These are phyloP conservation scores for Wiebesia pumilae DNA, from an alignment of 1,140 invertebrate species.

Conservation along the genomic window DNA sequence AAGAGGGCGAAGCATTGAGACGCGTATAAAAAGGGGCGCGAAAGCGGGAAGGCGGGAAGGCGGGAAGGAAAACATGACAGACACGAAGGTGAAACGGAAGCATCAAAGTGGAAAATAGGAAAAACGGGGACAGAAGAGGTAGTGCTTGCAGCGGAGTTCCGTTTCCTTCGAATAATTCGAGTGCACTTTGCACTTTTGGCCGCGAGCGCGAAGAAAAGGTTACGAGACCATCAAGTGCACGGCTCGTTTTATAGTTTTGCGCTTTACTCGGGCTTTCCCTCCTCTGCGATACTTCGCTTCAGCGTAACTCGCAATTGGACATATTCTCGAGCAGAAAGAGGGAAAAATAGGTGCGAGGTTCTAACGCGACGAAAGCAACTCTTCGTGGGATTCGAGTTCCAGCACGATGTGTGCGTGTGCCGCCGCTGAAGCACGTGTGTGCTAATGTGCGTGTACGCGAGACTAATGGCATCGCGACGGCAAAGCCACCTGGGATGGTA, in stretches of 20 bases:
- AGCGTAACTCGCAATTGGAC: constrained; percentile 1
- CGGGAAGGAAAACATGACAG: neutral
- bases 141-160: neutral
- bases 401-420: too few species aligned
- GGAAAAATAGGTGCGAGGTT: neutral
- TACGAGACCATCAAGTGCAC: neutral
- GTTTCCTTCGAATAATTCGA: constrained; percentile 50
- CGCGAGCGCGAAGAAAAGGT: neutral
- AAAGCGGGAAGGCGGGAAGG: neutral
- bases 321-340: neutral
- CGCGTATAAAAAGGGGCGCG: neutral
- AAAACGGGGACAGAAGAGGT: neutral
- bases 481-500: neutral
- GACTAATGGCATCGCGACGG: neutral
- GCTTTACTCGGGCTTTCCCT: neutral
- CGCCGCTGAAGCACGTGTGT: neutral
- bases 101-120: neutral
- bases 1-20: neutral
- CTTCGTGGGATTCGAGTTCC: too few species aligned
- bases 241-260: neutral
- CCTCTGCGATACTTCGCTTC: neutral
- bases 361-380: too few species aligned
- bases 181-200: constrained; percentile 48
- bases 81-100: neutral
- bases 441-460: neutral